Base-by-base conservation (phyloP, 2,888 invertebrate species). In the Torymus texanus region DNA sequence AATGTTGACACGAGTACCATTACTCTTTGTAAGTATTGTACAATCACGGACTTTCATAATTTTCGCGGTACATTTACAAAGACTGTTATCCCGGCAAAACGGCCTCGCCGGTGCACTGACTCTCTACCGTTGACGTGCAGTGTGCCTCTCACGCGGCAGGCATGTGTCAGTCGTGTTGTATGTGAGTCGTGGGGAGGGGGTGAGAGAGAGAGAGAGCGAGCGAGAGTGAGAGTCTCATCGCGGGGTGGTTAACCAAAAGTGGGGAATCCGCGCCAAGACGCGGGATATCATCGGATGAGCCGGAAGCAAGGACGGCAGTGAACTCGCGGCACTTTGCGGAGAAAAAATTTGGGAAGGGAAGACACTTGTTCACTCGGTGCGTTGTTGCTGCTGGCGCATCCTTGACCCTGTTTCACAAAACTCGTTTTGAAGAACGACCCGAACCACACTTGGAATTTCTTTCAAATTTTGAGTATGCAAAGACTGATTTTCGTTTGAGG, bases 281-380 rank as follows among this genome's bases (percentile, higher is more conserved):
- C 14, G 65, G 16, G 29, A 68, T 56, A 65, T 75, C 75, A 55
- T 53, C 55, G 21, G 70, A 63, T 75, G 41, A 79, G 72, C 72
- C 70, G 75, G 75, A 72, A 72, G 72, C 75, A 75, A 75, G 24
- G 72, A 67, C 72, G 56, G n/a, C 53, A 58, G 68, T 66, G 75
- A 75, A 75, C 75, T 66, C 79, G 79, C 75, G 41, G 79, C 79
- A 79, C 79, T 78, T 68, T 24, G 56, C 16, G 50, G 21, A 58
- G 21, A 53, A 29, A 74, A 75, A 61, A 29, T 50, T 16, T 14
- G 13, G 12, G 8, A 29, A 50, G 53, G 24, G n/a, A n/a, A 50
- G 58, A 62, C 78, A 81, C 81, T 78, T 75, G 78, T 81, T 78
- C 81, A 75, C 75, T 75, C 21, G 51, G n/a, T 67, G 50, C 12